Evolutionary conservation across 2,113 vertebrate genomes (phyloP).

Genomic region (Scatophagus argus): DNA sequence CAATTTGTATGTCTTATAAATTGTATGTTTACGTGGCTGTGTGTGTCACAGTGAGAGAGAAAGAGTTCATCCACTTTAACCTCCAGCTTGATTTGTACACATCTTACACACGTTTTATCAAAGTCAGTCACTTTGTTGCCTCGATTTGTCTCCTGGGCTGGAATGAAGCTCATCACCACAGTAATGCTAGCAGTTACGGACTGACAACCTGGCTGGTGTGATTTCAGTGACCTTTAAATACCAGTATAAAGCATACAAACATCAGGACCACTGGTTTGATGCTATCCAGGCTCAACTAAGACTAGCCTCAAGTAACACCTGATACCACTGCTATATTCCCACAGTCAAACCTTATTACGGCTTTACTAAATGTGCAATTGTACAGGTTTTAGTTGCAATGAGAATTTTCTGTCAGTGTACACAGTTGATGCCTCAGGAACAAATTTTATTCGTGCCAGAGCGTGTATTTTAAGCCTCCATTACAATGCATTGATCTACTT

Average conservation of each 20-base stretch:
- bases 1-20: not conserved
- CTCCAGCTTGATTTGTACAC: conserved; percentile 19
- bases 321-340: not conserved
- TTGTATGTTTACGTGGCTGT: not conserved
- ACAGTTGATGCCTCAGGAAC: not conserved
- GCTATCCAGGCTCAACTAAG: not conserved
- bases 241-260: not conserved
- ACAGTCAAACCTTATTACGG: conserved; percentile 25
- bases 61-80: conserved; percentile 5
- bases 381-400: not conserved
- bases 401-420: conserved; percentile 1
- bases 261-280: not conserved
- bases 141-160: not conserved
- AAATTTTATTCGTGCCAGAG: conserved; percentile 11
- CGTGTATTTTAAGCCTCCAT: not conserved
- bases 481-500: conserved; percentile 12
- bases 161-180: not conserved
- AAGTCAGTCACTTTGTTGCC: conserved; percentile 39
- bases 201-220: not conserved
- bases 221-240: conserved; percentile 3
- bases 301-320: not conserved
- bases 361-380: conserved; percentile 6
- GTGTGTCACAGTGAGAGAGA: not conserved
- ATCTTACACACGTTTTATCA: conserved; percentile 15
- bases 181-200: not conserved